These are phyloP conservation scores for Oopsacas minuta DNA, from an alignment of 37 sponge, comb jelly and placozoan genomes.

Conservation along the genomic window DNA sequence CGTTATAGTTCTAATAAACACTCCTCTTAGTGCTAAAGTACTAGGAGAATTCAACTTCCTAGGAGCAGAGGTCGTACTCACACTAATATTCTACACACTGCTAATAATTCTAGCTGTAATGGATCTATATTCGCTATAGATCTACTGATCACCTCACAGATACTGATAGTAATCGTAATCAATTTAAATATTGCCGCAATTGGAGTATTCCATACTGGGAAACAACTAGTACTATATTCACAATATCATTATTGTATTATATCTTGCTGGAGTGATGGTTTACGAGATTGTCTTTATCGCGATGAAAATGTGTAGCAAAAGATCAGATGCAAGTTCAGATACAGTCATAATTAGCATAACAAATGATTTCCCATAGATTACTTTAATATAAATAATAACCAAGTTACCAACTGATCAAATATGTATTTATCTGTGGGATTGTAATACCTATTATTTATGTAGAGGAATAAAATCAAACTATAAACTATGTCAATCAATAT, in stretches of 20 bases:
- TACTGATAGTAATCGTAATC: background rate
- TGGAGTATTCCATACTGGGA: background rate
- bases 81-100: background rate
- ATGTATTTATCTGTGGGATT: no score
- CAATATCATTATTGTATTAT: background rate
- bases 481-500: no score
- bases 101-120: background rate
- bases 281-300: background rate
- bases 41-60: background rate
- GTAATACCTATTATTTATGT: no score
- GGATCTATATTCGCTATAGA: background rate
- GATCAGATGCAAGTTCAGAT: no score
- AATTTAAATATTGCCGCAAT: background rate
- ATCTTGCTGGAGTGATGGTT: background rate
- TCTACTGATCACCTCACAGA: background rate
- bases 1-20: no score
- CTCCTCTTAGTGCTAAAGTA: background rate
- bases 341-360: no score
- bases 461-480: no score
- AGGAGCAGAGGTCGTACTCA: background rate
- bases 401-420: no score
- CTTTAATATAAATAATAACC: no score
- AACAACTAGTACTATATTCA: background rate
- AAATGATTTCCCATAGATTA: no score
- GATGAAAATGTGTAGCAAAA: background rate